These are phyloP conservation scores for Aphis gossypii DNA, from an alignment of 1,140 invertebrate species.

Conservation along the genomic window DNA sequence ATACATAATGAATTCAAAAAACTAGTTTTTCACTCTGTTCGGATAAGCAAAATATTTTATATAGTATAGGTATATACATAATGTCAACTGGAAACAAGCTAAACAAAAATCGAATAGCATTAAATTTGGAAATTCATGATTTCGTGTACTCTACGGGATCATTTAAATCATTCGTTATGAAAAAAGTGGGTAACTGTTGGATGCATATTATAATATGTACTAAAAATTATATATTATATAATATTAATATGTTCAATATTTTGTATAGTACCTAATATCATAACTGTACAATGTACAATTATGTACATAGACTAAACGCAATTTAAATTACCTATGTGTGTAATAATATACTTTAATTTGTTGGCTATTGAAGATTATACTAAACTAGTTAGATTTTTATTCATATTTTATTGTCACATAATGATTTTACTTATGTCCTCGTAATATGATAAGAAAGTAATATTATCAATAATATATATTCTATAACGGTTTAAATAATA, in stretches of 20 bases:
- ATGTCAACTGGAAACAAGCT: neutral
- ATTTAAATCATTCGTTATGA: neutral
- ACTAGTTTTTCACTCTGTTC: neutral
- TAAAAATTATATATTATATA: neutral
- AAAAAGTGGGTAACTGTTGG: neutral
- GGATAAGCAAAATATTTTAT: neutral
- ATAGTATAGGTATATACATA: neutral
- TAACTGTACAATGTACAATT: neutral
- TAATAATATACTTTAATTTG: neutral
- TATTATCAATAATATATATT: neutral
- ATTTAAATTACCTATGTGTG: neutral
- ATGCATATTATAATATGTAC: neutral
- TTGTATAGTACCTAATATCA: neutral
- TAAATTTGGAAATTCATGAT: slow-evolving; percentile 10
- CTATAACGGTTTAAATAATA: neutral
- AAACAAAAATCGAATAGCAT: neutral
- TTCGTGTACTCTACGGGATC: neutral
- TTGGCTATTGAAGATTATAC: neutral
- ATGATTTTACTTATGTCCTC: neutral
- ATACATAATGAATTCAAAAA: neutral
- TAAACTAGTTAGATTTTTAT: neutral
- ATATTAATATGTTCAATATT: neutral
- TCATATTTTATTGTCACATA: neutral
- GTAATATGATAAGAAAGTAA: neutral
- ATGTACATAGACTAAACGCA: neutral